Base-by-base conservation (phyloP, 2,113 vertebrate genomes). In the Parotia lawesii region DNA sequence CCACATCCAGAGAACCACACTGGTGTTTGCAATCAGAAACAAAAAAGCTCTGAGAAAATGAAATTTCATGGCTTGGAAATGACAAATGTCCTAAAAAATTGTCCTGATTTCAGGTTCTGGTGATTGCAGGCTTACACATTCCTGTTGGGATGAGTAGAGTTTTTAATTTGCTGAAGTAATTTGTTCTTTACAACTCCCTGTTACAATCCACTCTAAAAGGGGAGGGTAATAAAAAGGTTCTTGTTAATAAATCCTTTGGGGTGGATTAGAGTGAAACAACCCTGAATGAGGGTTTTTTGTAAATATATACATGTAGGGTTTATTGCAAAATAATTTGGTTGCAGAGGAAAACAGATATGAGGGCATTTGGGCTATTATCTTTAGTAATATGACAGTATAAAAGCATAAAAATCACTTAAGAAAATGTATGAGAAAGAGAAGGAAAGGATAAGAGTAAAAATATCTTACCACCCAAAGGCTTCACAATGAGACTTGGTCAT, bases 401-500 rank as follows among this genome's bases (percentile, higher is more conserved):
- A 29, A 66, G 1, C 16, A 25, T 57, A 22, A 75, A 35, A 57
- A 14, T 31, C 13, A 42, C 25, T 28, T 25, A 21, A 25, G 8
- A 42, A 75, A 50, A 66, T 21, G 5, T 12, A 11, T 1, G 4
- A 84, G 38, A 53, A 53, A 31, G 7, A 44, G 11, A 23, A 54
- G 6, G 4, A 42, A 40, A 50, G 37, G 24, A 29, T 18, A 28
- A 56, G 10, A 47, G 3, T 28, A 65, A 33, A 84, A 40, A 15
- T 20, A 11, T 14, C 21, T 75, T 31, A 25, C 19, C 7, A 50
- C 5, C 4, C 11, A 24, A 31, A 25, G 31, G 25, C 13, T 35
- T 50, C 29, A 35, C 13, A 35, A 10, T 0, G 0, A 21, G 25
- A 57, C 11, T 42, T 42, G 5, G 29, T n/a, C 17, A 25, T 12